A percentile compares a stretch with the other conserved stretches of the same genome.
These are phyloP conservation scores for Adelosebastes latens DNA, from an alignment of 2,797 vertebrate species.

Conservation along the genomic window DNA sequence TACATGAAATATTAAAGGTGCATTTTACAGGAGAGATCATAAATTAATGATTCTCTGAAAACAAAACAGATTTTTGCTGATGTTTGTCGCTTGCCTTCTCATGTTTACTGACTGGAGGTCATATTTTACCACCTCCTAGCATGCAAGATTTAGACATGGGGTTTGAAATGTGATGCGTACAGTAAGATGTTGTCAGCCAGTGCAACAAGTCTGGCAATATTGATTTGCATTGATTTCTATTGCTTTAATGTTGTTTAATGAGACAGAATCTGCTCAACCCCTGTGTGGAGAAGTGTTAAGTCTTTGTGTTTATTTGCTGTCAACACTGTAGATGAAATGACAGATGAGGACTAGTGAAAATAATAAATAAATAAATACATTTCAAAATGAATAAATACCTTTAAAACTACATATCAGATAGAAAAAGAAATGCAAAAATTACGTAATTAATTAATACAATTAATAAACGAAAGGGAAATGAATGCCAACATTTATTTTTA, in stretches of 20 bases:
- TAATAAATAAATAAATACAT: neutral
- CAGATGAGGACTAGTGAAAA: neutral
- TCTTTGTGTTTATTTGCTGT: neutral
- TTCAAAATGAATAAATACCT: neutral
- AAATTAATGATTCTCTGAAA: neutral
- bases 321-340: neutral
- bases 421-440: neutral
- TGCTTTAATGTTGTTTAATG: neutral
- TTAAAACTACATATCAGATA: neutral
- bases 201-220: neutral
- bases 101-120: neutral
- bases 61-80: neutral
- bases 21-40: neutral
- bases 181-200: neutral
- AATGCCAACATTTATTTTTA: no score
- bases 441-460: neutral
- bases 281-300: neutral
- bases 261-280: neutral
- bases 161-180: neutral
- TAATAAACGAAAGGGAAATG: neutral
- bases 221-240: neutral
- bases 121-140: neutral
- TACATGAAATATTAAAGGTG: slow-evolving; percentile 16
- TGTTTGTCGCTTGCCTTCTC: neutral
- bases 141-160: neutral